A percentile compares a stretch with the other conserved stretches of the same genome.
phyloP scores from a whole-genome alignment of 1,140 invertebrate species.

The Diachasmimorpha longicaudata region DNA sequence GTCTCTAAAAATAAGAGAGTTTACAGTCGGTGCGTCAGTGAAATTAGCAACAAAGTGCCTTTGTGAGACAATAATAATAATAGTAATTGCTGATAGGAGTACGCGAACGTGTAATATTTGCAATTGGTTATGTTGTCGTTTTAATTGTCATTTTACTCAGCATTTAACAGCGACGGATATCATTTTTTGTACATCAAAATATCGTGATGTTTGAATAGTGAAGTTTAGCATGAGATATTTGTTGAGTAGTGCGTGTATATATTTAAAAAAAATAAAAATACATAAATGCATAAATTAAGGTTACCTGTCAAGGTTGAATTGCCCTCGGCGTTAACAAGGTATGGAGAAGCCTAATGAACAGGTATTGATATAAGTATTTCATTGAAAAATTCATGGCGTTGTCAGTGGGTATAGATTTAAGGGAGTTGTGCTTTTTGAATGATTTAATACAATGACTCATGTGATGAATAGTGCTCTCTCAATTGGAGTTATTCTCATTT shows the following conservation, averaged over 20 bases:
- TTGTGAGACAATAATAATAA: neutral
- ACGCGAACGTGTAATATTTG: neutral
- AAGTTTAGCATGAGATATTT: neutral
- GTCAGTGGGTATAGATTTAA: neutral
- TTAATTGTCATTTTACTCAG: neutral
- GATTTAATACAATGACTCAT: neutral
- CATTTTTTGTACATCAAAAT: neutral
- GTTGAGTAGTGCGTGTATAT: constrained; percentile 35
- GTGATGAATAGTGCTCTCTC: too few species aligned
- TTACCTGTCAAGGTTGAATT: constrained; percentile 57
- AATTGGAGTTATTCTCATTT: too few species aligned
- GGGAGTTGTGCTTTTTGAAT: neutral
- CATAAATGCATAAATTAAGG: constrained; percentile 56
- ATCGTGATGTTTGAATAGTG: neutral
- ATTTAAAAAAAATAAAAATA: neutral
- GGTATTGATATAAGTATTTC: constrained; percentile 27
- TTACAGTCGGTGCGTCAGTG: too few species aligned
- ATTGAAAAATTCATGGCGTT: neutral
- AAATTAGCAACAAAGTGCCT: neutral
- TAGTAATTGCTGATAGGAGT: neutral
- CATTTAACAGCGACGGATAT: neutral
- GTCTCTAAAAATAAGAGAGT: constrained; percentile 21
- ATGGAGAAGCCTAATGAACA: constrained; percentile 49
- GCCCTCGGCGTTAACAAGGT: constrained; percentile 55
- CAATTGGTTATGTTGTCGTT: constrained; percentile 46